Evolutionary conservation across 1,140 invertebrate genomes (phyloP).

Genomic region (Caenorhabditis tropicalis): DNA sequence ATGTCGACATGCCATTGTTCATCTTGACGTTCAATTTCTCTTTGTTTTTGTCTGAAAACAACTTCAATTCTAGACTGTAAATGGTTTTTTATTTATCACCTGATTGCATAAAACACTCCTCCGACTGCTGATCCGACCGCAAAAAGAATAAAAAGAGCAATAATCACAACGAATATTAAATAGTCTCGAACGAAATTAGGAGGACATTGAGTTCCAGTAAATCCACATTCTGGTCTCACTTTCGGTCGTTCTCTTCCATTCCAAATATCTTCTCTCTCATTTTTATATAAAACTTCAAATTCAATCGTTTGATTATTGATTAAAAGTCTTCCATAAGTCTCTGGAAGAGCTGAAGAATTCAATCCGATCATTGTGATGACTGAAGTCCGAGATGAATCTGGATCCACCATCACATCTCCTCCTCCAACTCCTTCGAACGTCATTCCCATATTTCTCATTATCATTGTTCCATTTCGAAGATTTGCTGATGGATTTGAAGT

Average conservation of each 20-base stretch:
- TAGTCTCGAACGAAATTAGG: slow-evolving; percentile 17
- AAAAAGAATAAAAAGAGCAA: not conserved
- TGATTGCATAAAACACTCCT: not conserved
- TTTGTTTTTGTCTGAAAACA: slow-evolving; percentile 5
- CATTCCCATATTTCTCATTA: slow-evolving; percentile 1
- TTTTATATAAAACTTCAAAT: not conserved
- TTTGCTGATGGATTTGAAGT: not conserved
- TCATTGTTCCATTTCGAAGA: slow-evolving; percentile 2
- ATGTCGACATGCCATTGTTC: slow-evolving; percentile 39
- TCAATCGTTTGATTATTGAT: slow-evolving; percentile 6
- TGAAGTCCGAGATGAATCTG: not conserved
- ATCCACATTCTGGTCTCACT: slow-evolving; percentile 17
- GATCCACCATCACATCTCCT: not conserved
- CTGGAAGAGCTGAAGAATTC: not conserved
- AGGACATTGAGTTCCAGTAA: slow-evolving; percentile 29
- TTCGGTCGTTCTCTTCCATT: not conserved
- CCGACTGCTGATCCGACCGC: not conserved
- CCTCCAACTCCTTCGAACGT: slow-evolving; percentile 7
- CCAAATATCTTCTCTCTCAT: not conserved
- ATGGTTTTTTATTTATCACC: not conserved
- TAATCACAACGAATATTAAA: not conserved
- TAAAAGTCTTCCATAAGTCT: not conserved
- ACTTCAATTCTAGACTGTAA: not conserved
- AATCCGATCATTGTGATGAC: not conserved
- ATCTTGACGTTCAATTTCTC: slow-evolving; percentile 40